Base-by-base conservation (phyloP, 2,113 vertebrate genomes). In the Microcebus griseorufus region DNA sequence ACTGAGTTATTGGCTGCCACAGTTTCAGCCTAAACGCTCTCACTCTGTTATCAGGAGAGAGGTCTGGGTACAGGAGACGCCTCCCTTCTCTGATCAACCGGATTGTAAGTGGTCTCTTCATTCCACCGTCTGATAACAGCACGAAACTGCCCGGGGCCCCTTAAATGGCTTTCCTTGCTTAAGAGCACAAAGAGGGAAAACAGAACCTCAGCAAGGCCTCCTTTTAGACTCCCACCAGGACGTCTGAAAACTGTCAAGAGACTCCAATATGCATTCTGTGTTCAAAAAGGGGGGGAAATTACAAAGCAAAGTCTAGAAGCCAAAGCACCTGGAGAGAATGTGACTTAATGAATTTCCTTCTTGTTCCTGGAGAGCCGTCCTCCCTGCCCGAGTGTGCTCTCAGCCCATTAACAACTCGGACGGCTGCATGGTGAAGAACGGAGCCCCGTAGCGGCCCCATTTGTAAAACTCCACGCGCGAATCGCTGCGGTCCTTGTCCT, bases 361-460 rank as follows among this genome's bases (percentile, higher is more conserved):
- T 84, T 86, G 84, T 86, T 95, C 95, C 51, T 53, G 92, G 58
- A 62, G 84, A 82, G 92, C 78, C 16, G 34, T 93, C 92, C 81
- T 62, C 64, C 65, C 85, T 72, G 93, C 88, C 94, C 37, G 39
- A 10, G 93, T 64, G 65, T 3, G 58, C 65, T 76, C 11, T 39
- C 2, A 17, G 76, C 65, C 93, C 87, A 90, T 98, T 97, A 98
- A 98, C 95, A 93, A 83, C 97, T 95, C 93, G 98, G 89, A 94
- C 96, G 93, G 97, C 95, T 93, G 94, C 25, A 80, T 69, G 42
- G 89, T 97, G 96, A 87, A 95, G 86, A 92, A 32, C 65, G 73
- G 78, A 95, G 96, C 87, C 85, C 83, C 79, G 96, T 72, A 88
- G 88, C 97, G 94, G 93, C 90, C 96, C 85, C 90, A 69, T 90